Evolutionary conservation across 2,888 invertebrate species (phyloP), one percentile per base, ranked within the genome.

Genomic region (Drosophila infuscata): DNA sequence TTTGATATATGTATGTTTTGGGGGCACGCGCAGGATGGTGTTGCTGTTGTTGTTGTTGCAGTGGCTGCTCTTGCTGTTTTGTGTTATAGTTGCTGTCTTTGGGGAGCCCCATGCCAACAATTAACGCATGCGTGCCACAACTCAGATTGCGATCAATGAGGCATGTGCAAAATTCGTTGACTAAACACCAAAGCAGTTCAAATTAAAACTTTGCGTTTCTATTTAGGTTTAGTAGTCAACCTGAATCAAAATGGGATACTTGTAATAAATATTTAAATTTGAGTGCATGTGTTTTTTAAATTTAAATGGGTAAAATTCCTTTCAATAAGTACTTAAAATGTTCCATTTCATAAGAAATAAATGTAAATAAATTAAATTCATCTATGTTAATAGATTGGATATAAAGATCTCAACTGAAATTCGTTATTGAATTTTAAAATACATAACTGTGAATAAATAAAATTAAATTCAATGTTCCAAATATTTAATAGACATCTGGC

Each of bases 1-100:
- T 85, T 88, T 85, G 85, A 85, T 85, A 85, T 86, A 85, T 85
- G 86, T 85, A 62, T 85, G 88, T 79, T 84, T 85, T 83, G 81
- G 88, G 84, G 84, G 86, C 84, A 84, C 84, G 84, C 88, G 88
- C 84, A 85, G 88, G 88, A 88, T 88, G 83, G 79, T 36, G 59
- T 35, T 41, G 20, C 20, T 25, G 63, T 29, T 59, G 43, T 38
- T 56, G 30, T 29, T 3, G 36, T 29, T 36, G n/a, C 20, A 41
- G 66, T 36, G 52, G 54, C 30, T 41, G 41, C 41, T 38, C n/a
- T 38, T 30, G 41, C 12, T 63, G 56, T 30, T 65, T 41, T 41
- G n/a, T 41, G 41, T n/a, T 41, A n/a, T n/a, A 41, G 66, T 62
- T 76, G 60, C 29, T 57, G 71, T 46, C n/a, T 46, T 72, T 56